These are phyloP conservation scores for Ptychoptera contaminata DNA, from an alignment of 2,888 invertebrate genomes.

Conservation along the genomic window DNA sequence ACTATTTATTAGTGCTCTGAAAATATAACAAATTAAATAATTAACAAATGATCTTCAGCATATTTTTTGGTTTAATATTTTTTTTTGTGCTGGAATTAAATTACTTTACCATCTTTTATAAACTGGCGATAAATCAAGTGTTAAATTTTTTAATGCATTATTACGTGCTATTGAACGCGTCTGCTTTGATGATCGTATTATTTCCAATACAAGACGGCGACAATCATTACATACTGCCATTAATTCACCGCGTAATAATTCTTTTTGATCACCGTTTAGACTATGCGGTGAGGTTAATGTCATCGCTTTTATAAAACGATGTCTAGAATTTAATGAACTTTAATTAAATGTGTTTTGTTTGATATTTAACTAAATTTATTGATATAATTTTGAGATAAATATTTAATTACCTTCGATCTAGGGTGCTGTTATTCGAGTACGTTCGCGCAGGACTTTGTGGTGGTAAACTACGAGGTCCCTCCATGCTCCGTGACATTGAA, in stretches of 20 bases:
- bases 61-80: too few species aligned
- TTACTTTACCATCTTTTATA: constrained; percentile 39
- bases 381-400: too few species aligned
- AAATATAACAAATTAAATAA: too few species aligned
- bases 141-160: constrained; percentile 65
- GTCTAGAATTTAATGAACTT: constrained; percentile 27
- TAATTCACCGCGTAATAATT: constrained; percentile 53
- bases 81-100: too few species aligned
- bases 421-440: constrained; percentile 31
- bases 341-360: background rate
- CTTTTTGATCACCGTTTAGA: constrained; percentile 30
- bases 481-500: constrained; percentile 42
- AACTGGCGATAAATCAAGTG: constrained; percentile 69
- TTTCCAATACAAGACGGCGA: constrained; percentile 84
- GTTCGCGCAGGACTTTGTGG: constrained; percentile 29
- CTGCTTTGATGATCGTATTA: constrained; percentile 76
- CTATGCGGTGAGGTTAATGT: constrained; percentile 37
- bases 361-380: background rate
- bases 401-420: constrained; percentile 36
- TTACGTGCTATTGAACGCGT: constrained; percentile 69
- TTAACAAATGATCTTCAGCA: too few species aligned
- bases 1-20: too few species aligned
- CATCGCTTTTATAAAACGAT: constrained; percentile 44
- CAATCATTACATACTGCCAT: constrained; percentile 92
- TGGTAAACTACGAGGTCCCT: constrained; percentile 39